These are phyloP conservation scores for Drosophila pseudoananassae DNA, from an alignment of 1,140 invertebrate genomes.

Conservation along the genomic window DNA sequence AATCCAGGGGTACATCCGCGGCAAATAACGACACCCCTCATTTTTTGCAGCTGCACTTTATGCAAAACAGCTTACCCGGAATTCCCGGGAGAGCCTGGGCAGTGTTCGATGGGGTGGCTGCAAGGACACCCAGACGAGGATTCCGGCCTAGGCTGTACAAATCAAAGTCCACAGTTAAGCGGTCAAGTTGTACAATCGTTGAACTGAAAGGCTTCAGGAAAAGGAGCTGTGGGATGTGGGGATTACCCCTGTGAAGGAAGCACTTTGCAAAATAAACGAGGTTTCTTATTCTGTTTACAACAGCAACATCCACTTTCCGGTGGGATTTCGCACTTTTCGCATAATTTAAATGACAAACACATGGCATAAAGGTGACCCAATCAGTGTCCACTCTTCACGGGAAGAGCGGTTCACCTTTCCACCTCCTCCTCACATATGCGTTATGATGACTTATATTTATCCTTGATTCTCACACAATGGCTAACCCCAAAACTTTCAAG, in stretches of 20 bases:
- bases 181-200: background rate
- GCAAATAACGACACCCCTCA: constrained; percentile 42
- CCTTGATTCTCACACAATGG: constrained; percentile 7
- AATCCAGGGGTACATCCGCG: background rate
- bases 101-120: constrained; percentile 13
- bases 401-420: constrained; percentile 19
- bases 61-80: constrained; percentile 48
- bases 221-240: background rate
- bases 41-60: constrained; percentile 65
- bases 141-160: background rate
- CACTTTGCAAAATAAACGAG: background rate
- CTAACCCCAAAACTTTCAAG: constrained; percentile 36
- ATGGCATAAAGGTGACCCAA: constrained; percentile 40
- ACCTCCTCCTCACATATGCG: background rate
- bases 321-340: constrained; percentile 40
- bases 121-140: background rate
- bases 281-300: background rate
- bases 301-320: constrained; percentile 7
- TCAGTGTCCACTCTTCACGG: constrained; percentile 39
- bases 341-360: constrained; percentile 48
- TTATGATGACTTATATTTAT: constrained; percentile 14
- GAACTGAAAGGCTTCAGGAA: background rate
- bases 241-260: too few species aligned
- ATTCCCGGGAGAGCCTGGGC: background rate
- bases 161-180: background rate